These are phyloP conservation scores for Arremon aurantiirostris DNA, from an alignment of 2,797 vertebrate species.

Conservation along the genomic window DNA sequence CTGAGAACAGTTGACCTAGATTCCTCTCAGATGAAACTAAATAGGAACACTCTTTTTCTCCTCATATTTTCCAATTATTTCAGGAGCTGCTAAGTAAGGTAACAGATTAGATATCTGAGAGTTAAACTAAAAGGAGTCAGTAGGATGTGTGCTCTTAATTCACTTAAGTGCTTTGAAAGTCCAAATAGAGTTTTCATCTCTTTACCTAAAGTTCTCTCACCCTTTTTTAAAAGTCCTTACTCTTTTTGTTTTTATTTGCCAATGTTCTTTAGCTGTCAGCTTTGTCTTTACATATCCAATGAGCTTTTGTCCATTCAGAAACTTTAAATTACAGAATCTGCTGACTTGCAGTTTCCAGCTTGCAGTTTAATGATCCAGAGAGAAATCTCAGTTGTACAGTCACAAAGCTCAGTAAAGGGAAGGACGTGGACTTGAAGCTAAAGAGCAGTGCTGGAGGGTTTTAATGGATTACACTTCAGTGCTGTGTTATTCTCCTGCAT, in stretches of 20 bases:
- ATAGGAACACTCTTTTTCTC: not conserved
- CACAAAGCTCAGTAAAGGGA: not conserved
- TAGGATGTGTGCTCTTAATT: not conserved
- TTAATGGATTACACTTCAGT: constrained; percentile 5
- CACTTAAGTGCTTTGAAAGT: not conserved
- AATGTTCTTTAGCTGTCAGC: not conserved
- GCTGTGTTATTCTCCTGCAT: not conserved
- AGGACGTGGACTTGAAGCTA: not conserved
- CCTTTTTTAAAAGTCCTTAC: not conserved
- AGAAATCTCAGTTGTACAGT: constrained; percentile 26
- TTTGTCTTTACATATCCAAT: constrained; percentile 34
- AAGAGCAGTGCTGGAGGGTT: not conserved
- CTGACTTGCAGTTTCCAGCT: constrained; percentile 36
- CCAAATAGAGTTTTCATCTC: not conserved
- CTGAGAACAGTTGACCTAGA: constrained; percentile 20
- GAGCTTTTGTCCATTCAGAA: constrained; percentile 42
- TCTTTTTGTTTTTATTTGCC: not conserved
- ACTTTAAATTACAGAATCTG: constrained; percentile 28
- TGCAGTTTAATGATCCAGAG: constrained; percentile 24
- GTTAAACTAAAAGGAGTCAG: not conserved
- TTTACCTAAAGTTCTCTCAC: not conserved
- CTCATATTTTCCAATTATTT: constrained; percentile 20
- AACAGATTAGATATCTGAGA: not conserved
- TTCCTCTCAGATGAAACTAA: constrained; percentile 31
- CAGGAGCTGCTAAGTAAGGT: not conserved